phyloP scores from a whole-genome alignment of 2,888 invertebrate genomes.

The Zygothrica quintamaculata region DNA sequence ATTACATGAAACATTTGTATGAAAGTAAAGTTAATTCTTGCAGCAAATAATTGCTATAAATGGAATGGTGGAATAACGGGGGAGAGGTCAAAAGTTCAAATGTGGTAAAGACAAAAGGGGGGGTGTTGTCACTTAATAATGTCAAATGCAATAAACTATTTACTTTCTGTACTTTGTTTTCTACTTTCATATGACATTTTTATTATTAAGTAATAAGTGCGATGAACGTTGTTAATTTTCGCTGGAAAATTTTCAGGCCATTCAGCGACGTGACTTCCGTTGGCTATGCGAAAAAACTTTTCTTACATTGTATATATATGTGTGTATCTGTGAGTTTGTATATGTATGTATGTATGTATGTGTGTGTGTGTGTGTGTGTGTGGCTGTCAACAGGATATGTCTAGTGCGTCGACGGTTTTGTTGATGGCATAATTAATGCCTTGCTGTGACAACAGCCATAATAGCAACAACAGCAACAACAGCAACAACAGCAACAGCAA shows the following conservation, averaged over 20 bases:
- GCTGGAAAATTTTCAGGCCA: slow-evolving; percentile 55
- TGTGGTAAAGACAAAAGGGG: no score
- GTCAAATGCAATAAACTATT: no score
- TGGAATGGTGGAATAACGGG: no score
- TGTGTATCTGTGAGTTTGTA: not conserved
- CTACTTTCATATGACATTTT: slow-evolving; percentile 12
- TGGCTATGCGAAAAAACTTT: slow-evolving; percentile 67
- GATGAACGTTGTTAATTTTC: slow-evolving; percentile 49
- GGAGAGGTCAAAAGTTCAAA: no score
- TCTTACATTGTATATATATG: slow-evolving; percentile 10
- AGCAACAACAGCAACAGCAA: slow-evolving; percentile 35
- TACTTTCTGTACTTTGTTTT: no score
- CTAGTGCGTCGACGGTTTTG: slow-evolving; percentile 55
- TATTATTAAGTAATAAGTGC: slow-evolving; percentile 59
- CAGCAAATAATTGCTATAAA: no score
- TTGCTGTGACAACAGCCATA: slow-evolving; percentile 61
- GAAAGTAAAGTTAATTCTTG: no score
- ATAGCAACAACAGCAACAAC: slow-evolving; percentile 22
- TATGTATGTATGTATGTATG: slow-evolving; percentile 15
- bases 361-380: slow-evolving; percentile 21
- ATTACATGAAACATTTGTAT: no score
- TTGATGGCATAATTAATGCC: slow-evolving; percentile 76
- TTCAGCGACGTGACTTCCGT: slow-evolving; percentile 68
- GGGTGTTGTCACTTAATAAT: not conserved
- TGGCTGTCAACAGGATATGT: slow-evolving; percentile 71